These are phyloP conservation scores for Burhinus bistriatus DNA, from an alignment of 2,113 vertebrate genomes.

Conservation along the genomic window DNA sequence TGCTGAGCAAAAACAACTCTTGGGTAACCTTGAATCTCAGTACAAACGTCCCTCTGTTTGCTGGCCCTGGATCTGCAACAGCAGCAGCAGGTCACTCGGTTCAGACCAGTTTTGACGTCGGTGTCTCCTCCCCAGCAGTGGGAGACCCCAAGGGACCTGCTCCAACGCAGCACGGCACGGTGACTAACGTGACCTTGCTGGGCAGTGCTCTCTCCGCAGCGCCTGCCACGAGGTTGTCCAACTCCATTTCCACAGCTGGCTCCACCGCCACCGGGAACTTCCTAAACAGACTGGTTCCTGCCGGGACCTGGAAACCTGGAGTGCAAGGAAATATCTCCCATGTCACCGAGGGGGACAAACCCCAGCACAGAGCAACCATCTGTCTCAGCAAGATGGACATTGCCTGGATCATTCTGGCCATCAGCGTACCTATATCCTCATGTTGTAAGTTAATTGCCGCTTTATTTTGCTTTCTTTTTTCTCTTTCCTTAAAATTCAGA, in stretches of 20 bases:
- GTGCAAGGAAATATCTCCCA: slow-evolving; percentile 83
- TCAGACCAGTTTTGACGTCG: slow-evolving; percentile 54
- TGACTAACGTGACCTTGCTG: slow-evolving; percentile 22
- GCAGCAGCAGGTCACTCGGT: slow-evolving; percentile 29
- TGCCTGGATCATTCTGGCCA: slow-evolving; percentile 93
- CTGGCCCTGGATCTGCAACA: slow-evolving; percentile 54
- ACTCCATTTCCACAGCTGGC: slow-evolving; percentile 72
- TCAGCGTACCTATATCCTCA: slow-evolving; percentile 92
- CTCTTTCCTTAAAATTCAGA: neutral
- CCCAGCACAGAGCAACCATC: slow-evolving; percentile 83
- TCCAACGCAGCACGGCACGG: neutral
- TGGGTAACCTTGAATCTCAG: slow-evolving; percentile 63
- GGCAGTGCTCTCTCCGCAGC: slow-evolving; percentile 11
- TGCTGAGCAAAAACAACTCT: slow-evolving; percentile 69
- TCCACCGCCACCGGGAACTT: slow-evolving; percentile 86
- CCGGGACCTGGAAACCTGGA: slow-evolving; percentile 81
- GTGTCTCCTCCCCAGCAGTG: slow-evolving; percentile 46
- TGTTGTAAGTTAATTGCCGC: slow-evolving; percentile 87
- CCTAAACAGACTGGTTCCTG: slow-evolving; percentile 87
- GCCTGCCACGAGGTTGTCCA: slow-evolving; percentile 55
- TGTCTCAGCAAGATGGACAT: slow-evolving; percentile 95
- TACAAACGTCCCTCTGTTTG: slow-evolving; percentile 64
- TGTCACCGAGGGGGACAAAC: slow-evolving; percentile 79
- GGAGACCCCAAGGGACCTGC: slow-evolving; percentile 51
- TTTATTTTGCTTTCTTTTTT: neutral